Base-by-base conservation (phyloP, 2,797 vertebrate genomes). In the Cetoscarus ocellatus region DNA sequence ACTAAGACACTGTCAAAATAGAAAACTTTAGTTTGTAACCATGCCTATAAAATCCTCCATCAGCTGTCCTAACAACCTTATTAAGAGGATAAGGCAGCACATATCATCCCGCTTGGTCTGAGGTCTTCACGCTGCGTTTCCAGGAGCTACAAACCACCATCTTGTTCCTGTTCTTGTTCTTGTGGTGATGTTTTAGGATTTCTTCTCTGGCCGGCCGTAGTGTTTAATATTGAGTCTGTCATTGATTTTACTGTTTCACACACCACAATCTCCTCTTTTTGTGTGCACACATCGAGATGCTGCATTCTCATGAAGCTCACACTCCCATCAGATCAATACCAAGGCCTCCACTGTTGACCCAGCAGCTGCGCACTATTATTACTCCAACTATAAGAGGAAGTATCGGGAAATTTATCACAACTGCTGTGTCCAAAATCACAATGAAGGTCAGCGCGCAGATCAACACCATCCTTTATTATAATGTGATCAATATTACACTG, bases 161-260 rank as follows among this genome's bases (percentile, higher is more conserved):
- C 27, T 27, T 27, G 27, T 27, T 27, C 27, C 27, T 14, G 50
- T 15, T 13, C 15, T 10, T 15, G 12, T 40, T 42, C 27, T 62
- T 5, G 44, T 52, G 40, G 6, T 1, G 40, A n/a, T 40, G 53
- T 52, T 40, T 19, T 9, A 60, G 54, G 9, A 58, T 8, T n/a
- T 40, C 40, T 19, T 50, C 39, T 12, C 4, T 62, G 19, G 39
- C 54, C 58, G 54, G 14, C 61, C 51, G 54, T 40, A 59, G 15
- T 66, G 17, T 60, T 36, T 49, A 60, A 47, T 39, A 50, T 43
- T 19, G 19, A 51, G 52, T 64, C 17, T 19, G 1, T 36, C 47
- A 66, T 66, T 73, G 70, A 61, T 66, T 66, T 65, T 19, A 43
- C 36, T 42, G 12, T 36, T 57, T 60, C 50, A 60, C 18, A 27